Evolutionary conservation across 2,888 invertebrate species (phyloP).

Genomic region (Heliconius charithonia): DNA sequence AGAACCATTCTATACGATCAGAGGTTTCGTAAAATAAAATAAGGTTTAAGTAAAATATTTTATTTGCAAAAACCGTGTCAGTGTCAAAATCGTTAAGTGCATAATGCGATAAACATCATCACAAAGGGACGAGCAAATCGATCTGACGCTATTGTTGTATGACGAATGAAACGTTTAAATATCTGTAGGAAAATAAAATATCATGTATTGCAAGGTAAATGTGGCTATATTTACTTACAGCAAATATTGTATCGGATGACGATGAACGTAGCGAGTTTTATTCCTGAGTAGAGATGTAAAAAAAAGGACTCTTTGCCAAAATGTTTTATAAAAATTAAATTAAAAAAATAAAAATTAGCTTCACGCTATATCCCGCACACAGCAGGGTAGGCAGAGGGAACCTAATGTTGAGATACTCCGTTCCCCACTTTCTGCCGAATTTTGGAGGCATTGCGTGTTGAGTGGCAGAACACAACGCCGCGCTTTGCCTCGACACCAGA

Average conservation of each 20-base stretch:
- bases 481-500: too few relatives aligned
- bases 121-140: conserved; percentile 24
- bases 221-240: not conserved
- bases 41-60: conserved; percentile 16
- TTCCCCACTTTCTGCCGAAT: too few relatives aligned
- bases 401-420: too few relatives aligned
- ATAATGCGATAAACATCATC: conserved; percentile 38
- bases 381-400: too few relatives aligned
- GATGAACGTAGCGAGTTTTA: not conserved
- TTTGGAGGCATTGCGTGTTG: too few relatives aligned
- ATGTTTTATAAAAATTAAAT: too few relatives aligned
- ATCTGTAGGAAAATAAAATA: conserved; percentile 1
- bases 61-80: conserved; percentile 32
- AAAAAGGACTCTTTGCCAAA: not conserved
- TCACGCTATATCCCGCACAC: too few relatives aligned
- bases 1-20: too few relatives aligned
- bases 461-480: too few relatives aligned
- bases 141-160: conserved; percentile 30
- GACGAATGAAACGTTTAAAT: not conserved
- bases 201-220: not conserved
- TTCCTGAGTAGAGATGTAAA: not conserved
- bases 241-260: not conserved
- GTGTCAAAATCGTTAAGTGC: conserved; percentile 35
- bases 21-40: too few relatives aligned
- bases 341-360: too few relatives aligned